Evolutionary conservation across 2,888 invertebrate species (phyloP).

Genomic region (Mesorhabditis spiculigera): DNA sequence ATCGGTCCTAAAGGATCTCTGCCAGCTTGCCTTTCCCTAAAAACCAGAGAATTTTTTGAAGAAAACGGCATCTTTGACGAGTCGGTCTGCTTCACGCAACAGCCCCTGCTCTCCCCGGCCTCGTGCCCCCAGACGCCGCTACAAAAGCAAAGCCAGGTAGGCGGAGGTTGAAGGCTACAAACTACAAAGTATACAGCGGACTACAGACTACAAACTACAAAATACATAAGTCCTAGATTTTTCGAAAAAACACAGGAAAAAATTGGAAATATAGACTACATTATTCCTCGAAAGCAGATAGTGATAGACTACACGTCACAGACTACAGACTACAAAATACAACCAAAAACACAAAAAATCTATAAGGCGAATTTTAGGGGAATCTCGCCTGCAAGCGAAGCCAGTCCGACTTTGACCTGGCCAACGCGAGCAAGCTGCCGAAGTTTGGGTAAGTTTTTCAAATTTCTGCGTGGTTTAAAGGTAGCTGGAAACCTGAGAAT

Average conservation of each 20-base stretch:
- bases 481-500: not conserved
- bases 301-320: too few species aligned
- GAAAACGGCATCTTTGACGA: slow-evolving; percentile 26
- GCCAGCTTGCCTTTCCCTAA: not conserved
- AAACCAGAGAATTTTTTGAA: slow-evolving; percentile 9
- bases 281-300: too few species aligned
- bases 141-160: not conserved
- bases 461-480: not conserved
- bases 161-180: too few species aligned
- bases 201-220: too few species aligned
- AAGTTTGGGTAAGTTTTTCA: not conserved
- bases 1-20: not conserved
- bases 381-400: not conserved
- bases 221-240: too few species aligned
- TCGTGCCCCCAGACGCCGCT: slow-evolving; percentile 18
- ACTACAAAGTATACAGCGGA: too few species aligned
- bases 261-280: too few species aligned
- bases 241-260: too few species aligned
- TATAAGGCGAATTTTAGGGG: not conserved
- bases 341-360: too few species aligned
- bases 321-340: too few species aligned
- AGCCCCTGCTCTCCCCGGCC: slow-evolving; percentile 19
- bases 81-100: slow-evolving; percentile 24
- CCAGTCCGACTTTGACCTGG: not conserved
- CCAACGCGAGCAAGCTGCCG: not conserved